These are phyloP conservation scores for Sanderia malayensis DNA, from an alignment of 30 jellyfish, hydroid and myxozoan genomes.

Conservation along the genomic window DNA sequence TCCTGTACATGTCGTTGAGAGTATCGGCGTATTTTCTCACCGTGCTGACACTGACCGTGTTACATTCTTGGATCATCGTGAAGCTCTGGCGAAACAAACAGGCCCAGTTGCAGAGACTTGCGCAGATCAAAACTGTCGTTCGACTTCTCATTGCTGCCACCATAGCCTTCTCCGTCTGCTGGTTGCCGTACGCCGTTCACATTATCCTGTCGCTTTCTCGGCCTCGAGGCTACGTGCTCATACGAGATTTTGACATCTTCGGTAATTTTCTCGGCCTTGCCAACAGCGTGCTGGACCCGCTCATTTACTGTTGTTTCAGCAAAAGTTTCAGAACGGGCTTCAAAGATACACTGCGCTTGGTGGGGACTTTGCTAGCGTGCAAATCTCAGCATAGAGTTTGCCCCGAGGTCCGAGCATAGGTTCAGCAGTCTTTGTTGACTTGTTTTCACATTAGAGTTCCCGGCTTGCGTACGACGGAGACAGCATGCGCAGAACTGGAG, in stretches of 20 bases:
- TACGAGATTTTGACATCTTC: constrained; percentile 40
- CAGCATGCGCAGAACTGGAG: too few species aligned
- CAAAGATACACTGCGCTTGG: constrained; percentile 14
- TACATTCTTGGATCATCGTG: constrained; percentile 31
- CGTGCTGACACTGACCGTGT: constrained; percentile 9
- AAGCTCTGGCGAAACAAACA: constrained; percentile 17
- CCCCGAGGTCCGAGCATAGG: too few species aligned
- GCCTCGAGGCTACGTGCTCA: constrained; percentile 34
- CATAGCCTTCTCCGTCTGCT: constrained; percentile 30
- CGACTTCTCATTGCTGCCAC: constrained; percentile 41
- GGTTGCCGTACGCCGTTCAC: constrained; percentile 52
- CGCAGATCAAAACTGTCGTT: constrained; percentile 46
- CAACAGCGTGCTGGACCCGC: constrained; percentile 59
- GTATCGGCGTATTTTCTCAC: constrained; percentile 34
- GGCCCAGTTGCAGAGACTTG: constrained; percentile 12
- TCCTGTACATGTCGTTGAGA: constrained; percentile 24
- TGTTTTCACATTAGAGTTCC: too few species aligned
- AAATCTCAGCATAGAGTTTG: too few species aligned
- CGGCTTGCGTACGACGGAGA: too few species aligned
- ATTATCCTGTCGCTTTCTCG: constrained; percentile 38
- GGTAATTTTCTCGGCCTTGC: constrained; percentile 46
- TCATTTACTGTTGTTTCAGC: constrained; percentile 45
- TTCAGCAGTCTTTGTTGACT: too few species aligned
- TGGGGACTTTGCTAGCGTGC: too few species aligned
- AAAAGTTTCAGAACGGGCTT: constrained; percentile 53